Evolutionary conservation across 2,113 vertebrate species (phyloP).

Genomic region (Colinus virginianus): DNA sequence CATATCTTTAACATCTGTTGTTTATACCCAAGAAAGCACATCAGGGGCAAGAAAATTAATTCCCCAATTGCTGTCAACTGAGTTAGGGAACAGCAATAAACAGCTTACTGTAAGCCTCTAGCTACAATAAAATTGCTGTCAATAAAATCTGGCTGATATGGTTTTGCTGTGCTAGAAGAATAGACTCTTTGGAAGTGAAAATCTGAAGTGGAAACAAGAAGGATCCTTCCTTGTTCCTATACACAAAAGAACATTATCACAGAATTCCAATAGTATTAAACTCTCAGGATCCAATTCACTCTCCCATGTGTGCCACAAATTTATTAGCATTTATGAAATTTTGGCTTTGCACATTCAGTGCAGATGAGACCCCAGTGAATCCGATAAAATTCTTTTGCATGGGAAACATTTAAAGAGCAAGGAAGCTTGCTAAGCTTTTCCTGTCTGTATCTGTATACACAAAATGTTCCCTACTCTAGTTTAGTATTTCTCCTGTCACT

Average conservation of each 20-base stretch:
- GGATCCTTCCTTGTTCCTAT: not conserved
- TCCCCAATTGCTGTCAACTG: conserved; percentile 86
- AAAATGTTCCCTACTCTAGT: conserved; percentile 15
- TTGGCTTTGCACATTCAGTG: conserved; percentile 4
- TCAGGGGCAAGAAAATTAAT: conserved; percentile 88
- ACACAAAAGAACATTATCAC: conserved; percentile 48
- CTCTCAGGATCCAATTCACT: not conserved
- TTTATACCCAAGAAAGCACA: conserved; percentile 88
- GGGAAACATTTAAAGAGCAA: conserved; percentile 38
- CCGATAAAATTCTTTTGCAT: conserved; percentile 35
- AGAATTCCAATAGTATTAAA: conserved; percentile 30
- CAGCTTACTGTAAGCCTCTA: conserved; percentile 84
- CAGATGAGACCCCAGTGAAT: conserved; percentile 29
- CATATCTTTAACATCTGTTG: conserved; percentile 84
- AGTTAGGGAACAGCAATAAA: conserved; percentile 85
- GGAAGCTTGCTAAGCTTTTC: conserved; percentile 23
- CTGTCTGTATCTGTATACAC: not conserved
- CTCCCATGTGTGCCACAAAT: not conserved
- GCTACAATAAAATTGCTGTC: conserved; percentile 84
- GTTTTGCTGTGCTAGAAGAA: conserved; percentile 69
- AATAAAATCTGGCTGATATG: conserved; percentile 78
- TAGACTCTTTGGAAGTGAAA: conserved; percentile 62
- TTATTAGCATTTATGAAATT: conserved; percentile 41
- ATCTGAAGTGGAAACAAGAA: conserved; percentile 60
- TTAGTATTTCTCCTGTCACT: conserved; percentile 24